Evolutionary conservation across 2,888 invertebrate species (phyloP), one percentile per base, ranked within the genome.

Genomic region (Eretmocerus hayati): DNA sequence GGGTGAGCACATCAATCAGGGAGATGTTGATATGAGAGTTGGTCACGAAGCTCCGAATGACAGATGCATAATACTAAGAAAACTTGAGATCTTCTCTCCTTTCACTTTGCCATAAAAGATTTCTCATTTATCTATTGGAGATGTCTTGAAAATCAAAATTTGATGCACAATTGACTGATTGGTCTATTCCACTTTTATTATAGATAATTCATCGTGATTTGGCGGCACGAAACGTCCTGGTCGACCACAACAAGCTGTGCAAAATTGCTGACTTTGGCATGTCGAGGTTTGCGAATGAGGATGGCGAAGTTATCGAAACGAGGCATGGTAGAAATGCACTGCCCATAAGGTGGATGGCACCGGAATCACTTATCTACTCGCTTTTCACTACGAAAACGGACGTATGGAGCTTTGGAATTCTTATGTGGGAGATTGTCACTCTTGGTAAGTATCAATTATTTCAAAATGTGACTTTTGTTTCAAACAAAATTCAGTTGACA

Each of bases 231-330:
- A 90, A 90, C 70, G 81, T 90, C 16, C 74, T 90, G 13, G 83
- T 90, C 5, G 87, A 87, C 67, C 87, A 88, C 71, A 87, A 88
- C 71, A 89, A 89, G 66, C 77, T 87, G 51, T 89, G 89, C 71
- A 90, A 90, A 76, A 87, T 90, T 55, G 88, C 89, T 2, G 90
- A 90, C 75, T 90, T 90, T 70, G 90, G 90, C 49, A 85, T 90
- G 82, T 89, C 89, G 11, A 77, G 89, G 47, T 81, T 80, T 57
- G 79, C 75, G 49, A 71, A 75, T 68, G 58, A 71, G 70, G 55
- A 75, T 36, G 74, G 75, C 6, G 74, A 75, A 55, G 69, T 75
- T 46, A 77, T 75, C 60, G 76, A 63, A 57, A 74, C 75, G 46
- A 67, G 75, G 55, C 74, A 75, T 50, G 69, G 69, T 16, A 30